Percentiles rank a stretch among this genome's conserved stretches.
phyloP scores from a whole-genome alignment of 2,797 vertebrate species.

The Chloroceryle inda region DNA sequence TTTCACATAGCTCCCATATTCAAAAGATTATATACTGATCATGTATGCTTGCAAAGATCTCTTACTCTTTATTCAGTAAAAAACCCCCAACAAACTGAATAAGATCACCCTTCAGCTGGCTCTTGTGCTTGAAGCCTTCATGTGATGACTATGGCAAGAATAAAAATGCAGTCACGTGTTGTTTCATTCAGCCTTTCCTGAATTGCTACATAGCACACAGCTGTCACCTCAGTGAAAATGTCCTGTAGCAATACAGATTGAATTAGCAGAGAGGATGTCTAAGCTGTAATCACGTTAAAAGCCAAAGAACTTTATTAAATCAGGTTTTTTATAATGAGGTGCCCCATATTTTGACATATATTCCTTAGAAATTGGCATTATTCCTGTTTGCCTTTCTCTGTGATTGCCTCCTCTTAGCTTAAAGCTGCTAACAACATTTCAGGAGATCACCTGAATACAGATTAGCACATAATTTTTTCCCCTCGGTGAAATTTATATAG shows the following conservation, averaged over 20 bases:
- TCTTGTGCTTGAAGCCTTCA: not conserved
- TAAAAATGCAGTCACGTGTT: not conserved
- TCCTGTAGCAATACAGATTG: not conserved
- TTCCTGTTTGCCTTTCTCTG: constrained; percentile 6
- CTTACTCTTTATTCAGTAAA: not conserved
- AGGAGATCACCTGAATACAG: constrained; percentile 25
- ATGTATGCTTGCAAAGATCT: not conserved
- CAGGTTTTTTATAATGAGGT: not conserved
- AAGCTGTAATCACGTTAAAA: constrained; percentile 8
- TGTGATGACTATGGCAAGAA: not conserved
- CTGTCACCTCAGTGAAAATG: not conserved
- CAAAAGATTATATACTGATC: not conserved
- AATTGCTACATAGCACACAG: not conserved
- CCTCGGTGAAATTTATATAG: not conserved
- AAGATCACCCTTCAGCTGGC: not conserved
- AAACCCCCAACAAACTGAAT: not conserved
- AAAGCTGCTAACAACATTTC: not conserved
- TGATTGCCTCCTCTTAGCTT: not conserved
- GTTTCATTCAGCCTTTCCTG: not conserved
- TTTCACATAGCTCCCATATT: not conserved
- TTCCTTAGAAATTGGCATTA: not conserved
- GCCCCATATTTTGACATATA: not conserved
- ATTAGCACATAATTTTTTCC: not conserved
- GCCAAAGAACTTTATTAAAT: constrained; percentile 15
- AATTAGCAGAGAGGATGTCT: constrained; percentile 6